Evolutionary conservation across 2,888 invertebrate genomes (phyloP).

Genomic region (Tanypteryx hageni): DNA sequence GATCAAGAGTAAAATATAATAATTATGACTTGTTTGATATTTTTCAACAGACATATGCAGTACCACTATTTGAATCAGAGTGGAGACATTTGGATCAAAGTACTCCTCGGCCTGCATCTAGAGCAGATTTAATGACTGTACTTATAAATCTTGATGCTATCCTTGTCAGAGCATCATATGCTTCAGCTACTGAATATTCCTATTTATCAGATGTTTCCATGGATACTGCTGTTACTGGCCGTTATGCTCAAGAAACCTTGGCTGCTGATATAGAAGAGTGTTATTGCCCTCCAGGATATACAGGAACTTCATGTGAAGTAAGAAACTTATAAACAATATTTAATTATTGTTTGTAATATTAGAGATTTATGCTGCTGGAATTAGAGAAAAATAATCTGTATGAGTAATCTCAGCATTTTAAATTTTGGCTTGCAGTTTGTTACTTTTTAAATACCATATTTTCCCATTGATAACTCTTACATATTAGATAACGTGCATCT

Average conservation of each 20-base stretch:
- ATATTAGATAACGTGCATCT: no score
- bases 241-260: not conserved
- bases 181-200: conserved; percentile 80
- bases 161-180: conserved; percentile 88
- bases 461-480: no score
- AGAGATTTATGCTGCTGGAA: no score
- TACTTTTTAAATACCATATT: not conserved
- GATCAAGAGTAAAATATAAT: not conserved
- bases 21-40: conserved; percentile 49
- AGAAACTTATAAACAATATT: conserved; percentile 27
- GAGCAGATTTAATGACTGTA: conserved; percentile 90
- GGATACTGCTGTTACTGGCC: conserved; percentile 83
- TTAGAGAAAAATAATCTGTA: no score
- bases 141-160: conserved; percentile 90
- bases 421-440: no score
- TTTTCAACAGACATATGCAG: conserved; percentile 78
- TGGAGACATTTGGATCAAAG: conserved; percentile 81
- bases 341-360: not conserved
- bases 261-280: conserved; percentile 92
- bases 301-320: conserved; percentile 90
- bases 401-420: no score
- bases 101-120: conserved; percentile 80
- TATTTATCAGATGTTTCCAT: conserved; percentile 90
- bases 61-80: conserved; percentile 80
- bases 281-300: conserved; percentile 88